These are phyloP conservation scores for Oreochromis grahami DNA, from an alignment of 2,797 vertebrate species.

Conservation along the genomic window DNA sequence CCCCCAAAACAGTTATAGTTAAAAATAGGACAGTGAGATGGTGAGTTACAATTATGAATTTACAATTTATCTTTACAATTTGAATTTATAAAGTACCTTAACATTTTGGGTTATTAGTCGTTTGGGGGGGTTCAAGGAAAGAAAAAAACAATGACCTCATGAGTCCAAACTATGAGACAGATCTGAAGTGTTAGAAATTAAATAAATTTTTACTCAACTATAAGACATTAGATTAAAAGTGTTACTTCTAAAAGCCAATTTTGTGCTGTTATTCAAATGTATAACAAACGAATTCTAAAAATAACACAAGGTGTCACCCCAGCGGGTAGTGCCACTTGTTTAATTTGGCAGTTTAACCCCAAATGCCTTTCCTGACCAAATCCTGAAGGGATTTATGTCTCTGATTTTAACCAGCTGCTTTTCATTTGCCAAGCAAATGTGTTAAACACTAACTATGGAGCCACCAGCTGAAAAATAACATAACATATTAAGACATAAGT, in stretches of 20 bases:
- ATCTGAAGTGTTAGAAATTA: neutral
- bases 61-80: neutral
- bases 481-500: neutral
- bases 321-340: no score
- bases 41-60: neutral
- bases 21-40: neutral
- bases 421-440: neutral
- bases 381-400: neutral
- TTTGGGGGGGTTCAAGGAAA: neutral
- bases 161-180: neutral
- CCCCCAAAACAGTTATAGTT: neutral
- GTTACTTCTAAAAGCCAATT: neutral
- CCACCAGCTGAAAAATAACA: neutral
- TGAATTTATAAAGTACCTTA: neutral
- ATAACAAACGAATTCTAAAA: no score
- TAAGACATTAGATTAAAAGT: neutral
- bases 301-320: no score
- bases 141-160: neutral
- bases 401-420: neutral
- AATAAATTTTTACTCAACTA: neutral
- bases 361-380: neutral
- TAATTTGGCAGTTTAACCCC: no score
- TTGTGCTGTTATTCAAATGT: neutral
- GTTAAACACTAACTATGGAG: neutral
- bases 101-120: neutral